Evolutionary conservation across 2,888 invertebrate species (phyloP), one percentile per base, ranked within the genome.

Genomic region (Calephelis perditalis): DNA sequence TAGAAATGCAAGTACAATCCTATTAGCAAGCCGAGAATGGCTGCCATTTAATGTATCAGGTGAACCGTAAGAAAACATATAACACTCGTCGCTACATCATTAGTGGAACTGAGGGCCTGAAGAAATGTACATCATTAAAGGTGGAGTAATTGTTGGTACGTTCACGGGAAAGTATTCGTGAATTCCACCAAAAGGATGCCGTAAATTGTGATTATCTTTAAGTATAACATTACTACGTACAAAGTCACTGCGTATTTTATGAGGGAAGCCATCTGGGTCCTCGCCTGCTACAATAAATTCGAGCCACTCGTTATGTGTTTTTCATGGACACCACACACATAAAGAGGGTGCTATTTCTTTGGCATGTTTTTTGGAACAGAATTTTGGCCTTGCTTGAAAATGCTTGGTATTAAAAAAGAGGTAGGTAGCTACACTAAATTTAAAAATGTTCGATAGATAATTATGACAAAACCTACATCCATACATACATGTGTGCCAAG

Each of bases 141-240:
- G 70, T 71, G 68, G 70, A 71, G 77, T 85, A 85, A 87, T 85
- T 86, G 81, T 81, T 78, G 72, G 68, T 80, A 79, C 80, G 81
- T 79, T 75, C 70, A 76, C 78, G 77, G 78, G 74, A 81, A 82
- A 82, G 76, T 79, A 78, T 82, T 81, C 74, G 75, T 75, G 73
- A 77, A 85, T 80, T 77, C 79, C 69, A 70, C 70, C 72, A 76
- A 79, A 81, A 78, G 82, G 78, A 77, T 74, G 75, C 80, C 79
- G 88, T 89, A 90, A 90, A 89, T 90, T 86, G 83, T 86, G 86
- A 89, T 90, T 89, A 90, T 86, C 86, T 87, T 84, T 84, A 84
- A 89, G 87, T 86, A 86, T 76, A 79, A 75, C 79, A 77, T 77
- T 77, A 81, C 76, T 82, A 82, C 80, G 78, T 81, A 79, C 81